phyloP scores from a whole-genome alignment of 64 coral and sea anemone genomes.

The Montipora capricornis region DNA sequence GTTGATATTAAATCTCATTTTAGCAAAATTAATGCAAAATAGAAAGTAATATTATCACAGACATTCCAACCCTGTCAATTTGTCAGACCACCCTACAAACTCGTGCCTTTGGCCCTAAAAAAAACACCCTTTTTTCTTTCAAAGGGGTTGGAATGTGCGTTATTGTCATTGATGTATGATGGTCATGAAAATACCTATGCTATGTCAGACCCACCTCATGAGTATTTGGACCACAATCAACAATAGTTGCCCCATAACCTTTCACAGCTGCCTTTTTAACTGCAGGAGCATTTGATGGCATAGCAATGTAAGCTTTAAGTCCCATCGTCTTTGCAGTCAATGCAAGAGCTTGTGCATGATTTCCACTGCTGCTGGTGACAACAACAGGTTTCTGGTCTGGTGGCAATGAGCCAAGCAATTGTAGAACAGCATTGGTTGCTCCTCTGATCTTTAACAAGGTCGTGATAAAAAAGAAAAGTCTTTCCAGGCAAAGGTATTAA shows the following conservation, averaged over 20 bases:
- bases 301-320: constrained; percentile 87
- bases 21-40: too few relatives aligned
- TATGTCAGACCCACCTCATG: neutral
- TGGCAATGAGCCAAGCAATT: constrained; percentile 48
- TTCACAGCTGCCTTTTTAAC: constrained; percentile 90
- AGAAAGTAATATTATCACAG: too few relatives aligned
- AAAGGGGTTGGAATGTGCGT: too few relatives aligned
- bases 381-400: constrained; percentile 65
- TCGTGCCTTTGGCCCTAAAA: too few relatives aligned
- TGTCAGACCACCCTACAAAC: too few relatives aligned
- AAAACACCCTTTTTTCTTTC: too few relatives aligned
- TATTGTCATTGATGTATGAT: too few relatives aligned
- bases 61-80: too few relatives aligned
- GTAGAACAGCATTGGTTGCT: constrained; percentile 94
- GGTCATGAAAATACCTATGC: too few relatives aligned
- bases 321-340: constrained; percentile 81
- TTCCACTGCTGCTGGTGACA: constrained; percentile 96
- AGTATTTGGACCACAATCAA: constrained; percentile 75
- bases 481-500: too few relatives aligned
- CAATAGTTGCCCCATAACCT: constrained; percentile 89
- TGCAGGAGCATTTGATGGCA: constrained; percentile 88
- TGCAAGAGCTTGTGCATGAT: constrained; percentile 94
- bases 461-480: too few relatives aligned
- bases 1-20: too few relatives aligned
- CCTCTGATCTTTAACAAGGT: constrained; percentile 79